These are phyloP conservation scores for Caenorhabditis sp. DNA, from an alignment of 2,888 invertebrate genomes.

Conservation along the genomic window DNA sequence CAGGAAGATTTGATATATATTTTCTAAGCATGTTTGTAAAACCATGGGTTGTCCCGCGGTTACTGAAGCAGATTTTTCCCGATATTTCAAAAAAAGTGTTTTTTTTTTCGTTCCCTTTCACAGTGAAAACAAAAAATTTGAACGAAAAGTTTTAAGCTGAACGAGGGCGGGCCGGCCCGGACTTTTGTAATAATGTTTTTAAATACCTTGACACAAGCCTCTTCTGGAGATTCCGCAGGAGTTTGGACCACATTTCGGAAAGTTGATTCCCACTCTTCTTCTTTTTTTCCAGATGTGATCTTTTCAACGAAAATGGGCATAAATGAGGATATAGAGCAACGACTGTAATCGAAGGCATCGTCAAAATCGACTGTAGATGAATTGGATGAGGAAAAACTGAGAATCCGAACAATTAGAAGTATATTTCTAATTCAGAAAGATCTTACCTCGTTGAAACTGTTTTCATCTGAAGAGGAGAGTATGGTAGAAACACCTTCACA, in stretches of 20 bases:
- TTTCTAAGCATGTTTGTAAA: too few species aligned
- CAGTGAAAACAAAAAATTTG: too few species aligned
- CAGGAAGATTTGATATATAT: too few species aligned
- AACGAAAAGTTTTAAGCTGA: too few species aligned
- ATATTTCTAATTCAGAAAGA: neutral
- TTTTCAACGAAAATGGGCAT: slow-evolving; percentile 63
- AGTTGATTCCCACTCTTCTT: slow-evolving; percentile 40
- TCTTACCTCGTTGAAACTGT: neutral
- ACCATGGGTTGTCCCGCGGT: too few species aligned
- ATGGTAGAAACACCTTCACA: slow-evolving; percentile 78
- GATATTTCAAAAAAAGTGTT: too few species aligned
- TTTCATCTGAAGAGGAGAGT: slow-evolving; percentile 16
- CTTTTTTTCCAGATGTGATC: slow-evolving; percentile 10
- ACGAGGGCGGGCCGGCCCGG: too few species aligned
- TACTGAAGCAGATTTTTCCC: too few species aligned
- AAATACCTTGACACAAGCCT: slow-evolving; percentile 66
- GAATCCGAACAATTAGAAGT: neutral
- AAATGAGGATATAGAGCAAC: slow-evolving; percentile 70
- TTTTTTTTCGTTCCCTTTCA: too few species aligned
- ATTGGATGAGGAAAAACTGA: neutral
- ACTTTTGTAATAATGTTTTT: too few species aligned
- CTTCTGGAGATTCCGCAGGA: slow-evolving; percentile 29
- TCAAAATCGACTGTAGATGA: slow-evolving; percentile 9
- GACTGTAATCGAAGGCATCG: slow-evolving; percentile 61
- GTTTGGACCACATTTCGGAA: slow-evolving; percentile 32